Base-by-base conservation (phyloP, 2,797 vertebrate genomes). In the Pampus argenteus region DNA sequence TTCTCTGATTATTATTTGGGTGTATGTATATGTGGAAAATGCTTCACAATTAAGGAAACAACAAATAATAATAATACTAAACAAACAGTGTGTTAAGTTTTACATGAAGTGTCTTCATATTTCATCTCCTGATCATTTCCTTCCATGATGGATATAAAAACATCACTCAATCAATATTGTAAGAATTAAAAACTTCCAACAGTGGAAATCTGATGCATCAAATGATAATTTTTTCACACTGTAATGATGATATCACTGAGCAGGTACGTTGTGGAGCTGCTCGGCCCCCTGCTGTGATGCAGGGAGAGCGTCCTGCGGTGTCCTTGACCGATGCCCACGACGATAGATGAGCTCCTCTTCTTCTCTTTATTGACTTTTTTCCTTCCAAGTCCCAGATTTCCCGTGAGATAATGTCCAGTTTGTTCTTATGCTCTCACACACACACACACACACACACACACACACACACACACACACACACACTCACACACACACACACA, bases 311-410 rank as follows among this genome's bases (percentile, higher is more conserved):
- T 76, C 60, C 67, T 28, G 59, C 14, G 1, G 28, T 15, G 62
- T 47, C 70, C 70, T 77, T 82, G 74, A 74, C 55, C 31, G 14
- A 20, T 18, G 65, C 49, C 9, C 55, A 29, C 29, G 25, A 49
- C 25, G 56, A 78, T 71, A 26, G 66, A 78, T 59, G 66, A 78
- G 66, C 47, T 74, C 51, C 54, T 63, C 60, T 67, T 74, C 51
- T 58, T 63, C 60, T 67, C 31, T 54, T 34, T 67, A 78, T 68
- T 54, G 79, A 71, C 65, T 78, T 56, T 13, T 15, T 17, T 17
- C 14, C 40, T 56, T 70, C 50, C 50, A 40, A 29, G 55, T 18
- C 79, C 71, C 28, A 71, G 78, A 80, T 75, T 71, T 66, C 72
- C 34, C 72, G 3, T 6, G 71, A 75, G 72, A 71, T 71, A 80